These are phyloP conservation scores for human (Homo sapiens) DNA, from an alignment of 2,113 vertebrate genomes.

Conservation along the genomic window GRCh38 chr11:92253501-92254000, in stretches of 20 bases:
- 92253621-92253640: conserved; percentile 49
- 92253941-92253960: not conserved
- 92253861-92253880: not conserved
- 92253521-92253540: not conserved
- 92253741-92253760: conserved; percentile 11
- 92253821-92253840: not conserved
- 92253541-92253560: not conserved
- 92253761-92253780: not conserved
- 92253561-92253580: not conserved
- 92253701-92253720: not conserved
- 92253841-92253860: not conserved
- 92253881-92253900: not conserved
- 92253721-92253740: not conserved
- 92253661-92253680: not conserved
- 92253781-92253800: conserved; percentile 30
- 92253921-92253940: not conserved
- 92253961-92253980: not conserved
- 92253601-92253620: conserved; percentile 54
- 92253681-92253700: conserved; percentile 47
- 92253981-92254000: not conserved
- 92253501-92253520: not conserved
- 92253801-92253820: not conserved
- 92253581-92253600: not conserved
- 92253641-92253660: conserved; percentile 38
- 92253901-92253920: not conserved